Evolutionary conservation across 2,797 vertebrate genomes (phyloP), one percentile per base, ranked within the genome.

Genomic region (Tangara arthus): DNA sequence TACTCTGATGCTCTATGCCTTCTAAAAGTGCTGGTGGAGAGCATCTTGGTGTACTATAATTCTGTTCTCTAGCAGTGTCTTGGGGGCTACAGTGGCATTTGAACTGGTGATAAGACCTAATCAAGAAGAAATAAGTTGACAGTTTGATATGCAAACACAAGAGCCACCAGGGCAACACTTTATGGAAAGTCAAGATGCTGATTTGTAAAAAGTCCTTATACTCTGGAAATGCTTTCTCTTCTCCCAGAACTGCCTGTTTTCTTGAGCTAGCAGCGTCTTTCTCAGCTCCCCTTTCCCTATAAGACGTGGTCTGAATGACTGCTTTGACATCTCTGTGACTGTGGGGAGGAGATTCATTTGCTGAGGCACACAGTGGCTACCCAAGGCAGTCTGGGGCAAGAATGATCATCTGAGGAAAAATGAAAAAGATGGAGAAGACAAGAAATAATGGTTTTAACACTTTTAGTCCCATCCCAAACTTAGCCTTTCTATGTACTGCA

Each of bases 31-130:
- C 32, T 60, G 20, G 20, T 50, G 42, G 12, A 56, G 12, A 4
- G 6, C 14, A 35, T 20, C 15, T 4, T 7, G 5, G 3, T 27
- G 28, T 59, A 27, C 17, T 26, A 16, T 42, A 44, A 21, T 66
- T 70, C 15, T 90, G 22, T 80, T 72, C 41, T 70, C 42, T 71
- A 16, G 11, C 15, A 50, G 3, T 9, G 9, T 50, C 52, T 60
- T 42, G 47, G 47, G 24, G 30, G 5, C 5, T 76, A 16, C n/a
- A 56, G 75, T 57, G n/a, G 20, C 30, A 53, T 94, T 95, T 93
- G 24, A 96, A 95, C 81, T 64, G 55, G 39, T 87, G 77, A 70
- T 57, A 59, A 87, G 39, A 46, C 56, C 83, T 93, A 88, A 79
- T 92, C 94, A 95, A 66, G 39, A 68, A 82, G 27, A 84, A 90